phyloP scores from a whole-genome alignment of 2,113 vertebrate genomes.

The Ptyas mucosa region DNA sequence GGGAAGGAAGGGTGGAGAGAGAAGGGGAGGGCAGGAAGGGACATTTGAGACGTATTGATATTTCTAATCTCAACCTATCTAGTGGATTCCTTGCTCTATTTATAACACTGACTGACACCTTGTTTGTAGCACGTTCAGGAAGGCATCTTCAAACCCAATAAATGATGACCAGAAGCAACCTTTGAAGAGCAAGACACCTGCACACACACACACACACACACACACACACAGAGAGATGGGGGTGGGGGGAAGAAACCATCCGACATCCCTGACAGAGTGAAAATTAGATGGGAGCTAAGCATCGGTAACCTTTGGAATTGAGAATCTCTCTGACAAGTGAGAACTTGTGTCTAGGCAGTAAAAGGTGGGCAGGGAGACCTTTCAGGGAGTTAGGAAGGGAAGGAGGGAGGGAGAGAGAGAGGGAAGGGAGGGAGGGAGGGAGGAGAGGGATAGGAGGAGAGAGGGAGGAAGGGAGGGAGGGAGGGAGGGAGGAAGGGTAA shows the following conservation, averaged over 20 bases:
- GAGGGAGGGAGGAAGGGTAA: too few species aligned
- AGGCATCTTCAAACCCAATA: constrained; percentile 6
- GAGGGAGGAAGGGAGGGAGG: too few species aligned
- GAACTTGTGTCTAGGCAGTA: background rate
- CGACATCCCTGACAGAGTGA: constrained; percentile 4
- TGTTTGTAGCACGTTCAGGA: background rate
- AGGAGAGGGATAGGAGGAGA: too few species aligned
- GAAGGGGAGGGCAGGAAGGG: background rate
- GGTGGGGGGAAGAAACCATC: background rate
- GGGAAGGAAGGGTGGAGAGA: too few species aligned
- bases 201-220: too few species aligned
- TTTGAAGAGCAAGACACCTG: background rate
- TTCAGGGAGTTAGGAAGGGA: background rate
- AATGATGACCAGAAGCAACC: background rate
- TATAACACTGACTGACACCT: background rate
- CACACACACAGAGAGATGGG: too few species aligned
- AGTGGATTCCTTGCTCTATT: background rate
- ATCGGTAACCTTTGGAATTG: background rate
- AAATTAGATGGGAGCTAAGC: background rate
- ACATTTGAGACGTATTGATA: background rate
- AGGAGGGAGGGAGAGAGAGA: too few species aligned
- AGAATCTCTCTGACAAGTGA: constrained; percentile 1
- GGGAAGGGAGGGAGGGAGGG: too few species aligned
- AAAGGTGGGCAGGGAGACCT: background rate
- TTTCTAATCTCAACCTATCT: background rate